Evolutionary conservation across 1,140 invertebrate species (phyloP).

Genomic region (Agrypnia vestita): DNA sequence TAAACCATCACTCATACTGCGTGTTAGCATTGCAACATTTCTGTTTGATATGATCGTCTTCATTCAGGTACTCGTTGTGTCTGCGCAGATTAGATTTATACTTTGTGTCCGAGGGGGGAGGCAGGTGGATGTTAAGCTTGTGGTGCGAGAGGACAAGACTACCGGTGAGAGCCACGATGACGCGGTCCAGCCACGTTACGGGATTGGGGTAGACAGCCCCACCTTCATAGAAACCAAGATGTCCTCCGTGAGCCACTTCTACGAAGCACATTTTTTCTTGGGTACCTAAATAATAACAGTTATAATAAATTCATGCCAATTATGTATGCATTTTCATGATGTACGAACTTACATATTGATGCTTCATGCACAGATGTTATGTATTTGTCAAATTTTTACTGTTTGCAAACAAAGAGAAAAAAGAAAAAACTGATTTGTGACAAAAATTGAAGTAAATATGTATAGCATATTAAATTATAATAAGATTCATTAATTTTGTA

Average conservation of each 20-base stretch:
- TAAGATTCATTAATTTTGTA: too few relatives aligned
- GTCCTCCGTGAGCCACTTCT: constrained; percentile 90
- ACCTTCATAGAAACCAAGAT: constrained; percentile 94
- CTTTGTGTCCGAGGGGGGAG: constrained; percentile 40
- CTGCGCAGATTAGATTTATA: constrained; percentile 48
- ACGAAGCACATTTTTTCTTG: constrained; percentile 82
- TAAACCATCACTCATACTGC: constrained; percentile 19
- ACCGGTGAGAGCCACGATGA: constrained; percentile 83
- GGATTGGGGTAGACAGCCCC: constrained; percentile 88
- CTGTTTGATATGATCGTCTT: constrained; percentile 29
- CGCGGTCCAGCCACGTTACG: constrained; percentile 92
- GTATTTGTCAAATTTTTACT: too few relatives aligned
- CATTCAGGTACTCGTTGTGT: constrained; percentile 49
- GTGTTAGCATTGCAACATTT: constrained; percentile 46
- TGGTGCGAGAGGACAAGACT: constrained; percentile 78
- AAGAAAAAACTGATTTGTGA: too few relatives aligned
- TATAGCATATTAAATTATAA: too few relatives aligned
- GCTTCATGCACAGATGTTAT: too few relatives aligned
- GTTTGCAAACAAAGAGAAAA: too few relatives aligned
- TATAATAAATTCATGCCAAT: constrained; percentile 2
- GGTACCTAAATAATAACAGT: constrained; percentile 74
- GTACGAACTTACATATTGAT: background rate
- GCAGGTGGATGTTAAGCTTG: constrained; percentile 60
- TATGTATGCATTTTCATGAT: background rate
- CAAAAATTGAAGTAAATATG: too few relatives aligned